Evolutionary conservation across 2,888 invertebrate genomes (phyloP).

Genomic region (Polia nebulosa): DNA sequence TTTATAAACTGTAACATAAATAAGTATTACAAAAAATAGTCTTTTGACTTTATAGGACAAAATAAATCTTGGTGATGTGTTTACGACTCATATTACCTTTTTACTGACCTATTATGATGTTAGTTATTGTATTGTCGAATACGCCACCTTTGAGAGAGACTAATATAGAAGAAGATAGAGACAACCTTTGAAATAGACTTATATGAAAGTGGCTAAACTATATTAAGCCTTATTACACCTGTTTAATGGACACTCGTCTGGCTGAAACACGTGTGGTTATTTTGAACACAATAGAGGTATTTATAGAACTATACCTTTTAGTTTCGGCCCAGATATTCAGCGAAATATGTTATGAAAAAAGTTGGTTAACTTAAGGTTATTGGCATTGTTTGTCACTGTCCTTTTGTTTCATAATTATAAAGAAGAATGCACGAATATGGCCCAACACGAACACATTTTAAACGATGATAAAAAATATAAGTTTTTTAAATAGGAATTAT

Average conservation of each 20-base stretch:
- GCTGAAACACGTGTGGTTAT: slow-evolving; percentile 25
- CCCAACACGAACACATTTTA: too few relatives aligned
- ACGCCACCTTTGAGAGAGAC: slow-evolving; percentile 33
- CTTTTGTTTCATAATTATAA: too few relatives aligned
- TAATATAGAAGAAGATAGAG: slow-evolving; percentile 21
- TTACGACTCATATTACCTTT: slow-evolving; percentile 49
- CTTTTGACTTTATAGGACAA: slow-evolving; percentile 36
- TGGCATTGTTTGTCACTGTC: neutral
- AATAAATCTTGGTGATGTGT: slow-evolving; percentile 54
- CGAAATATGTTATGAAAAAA: slow-evolving; percentile 9
- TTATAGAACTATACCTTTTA: slow-evolving; percentile 12
- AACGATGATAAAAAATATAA: too few relatives aligned
- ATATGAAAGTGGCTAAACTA: slow-evolving; percentile 7
- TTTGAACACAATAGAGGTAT: slow-evolving; percentile 38
- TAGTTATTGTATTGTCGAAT: slow-evolving; percentile 42
- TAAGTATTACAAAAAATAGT: slow-evolving; percentile 41
- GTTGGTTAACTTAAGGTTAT: slow-evolving; percentile 1
- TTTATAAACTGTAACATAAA: slow-evolving; percentile 35
- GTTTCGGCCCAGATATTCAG: neutral
- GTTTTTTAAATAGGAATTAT: too few relatives aligned
- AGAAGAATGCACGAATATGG: too few relatives aligned
- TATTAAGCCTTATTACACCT: slow-evolving; percentile 12
- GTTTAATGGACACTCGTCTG: slow-evolving; percentile 28
- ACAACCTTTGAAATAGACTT: slow-evolving; percentile 36
- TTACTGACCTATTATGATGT: slow-evolving; percentile 28